These are phyloP conservation scores for Rhincodon typus DNA, from an alignment of 2,797 vertebrate genomes.

Conservation along the genomic window DNA sequence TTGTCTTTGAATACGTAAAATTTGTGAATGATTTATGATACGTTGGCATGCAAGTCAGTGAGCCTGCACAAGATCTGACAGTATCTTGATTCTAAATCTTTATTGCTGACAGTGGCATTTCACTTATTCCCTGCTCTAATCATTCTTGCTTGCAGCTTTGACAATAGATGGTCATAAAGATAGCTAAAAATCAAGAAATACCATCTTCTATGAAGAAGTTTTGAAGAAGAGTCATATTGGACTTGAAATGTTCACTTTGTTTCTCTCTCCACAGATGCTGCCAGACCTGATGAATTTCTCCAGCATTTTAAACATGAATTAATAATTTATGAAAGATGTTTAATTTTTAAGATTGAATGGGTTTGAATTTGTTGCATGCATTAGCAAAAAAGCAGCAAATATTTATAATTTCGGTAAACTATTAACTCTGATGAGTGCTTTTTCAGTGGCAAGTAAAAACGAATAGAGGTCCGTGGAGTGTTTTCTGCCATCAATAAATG, in stretches of 20 bases:
- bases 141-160: not conserved
- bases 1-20: not conserved
- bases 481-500: not conserved
- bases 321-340: not conserved
- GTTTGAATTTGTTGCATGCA: not conserved
- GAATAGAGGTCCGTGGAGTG: not conserved
- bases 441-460: not conserved
- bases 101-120: not conserved
- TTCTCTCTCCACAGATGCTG: too few relatives aligned
- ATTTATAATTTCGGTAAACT: not conserved
- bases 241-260: too few relatives aligned
- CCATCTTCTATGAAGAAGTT: not conserved
- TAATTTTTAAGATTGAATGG: not conserved
- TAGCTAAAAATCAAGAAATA: not conserved
- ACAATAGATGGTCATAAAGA: not conserved
- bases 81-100: not conserved
- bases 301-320: not conserved
- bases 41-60: too few relatives aligned
- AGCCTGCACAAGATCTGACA: not conserved
- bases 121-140: not conserved
- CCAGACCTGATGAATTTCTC: too few relatives aligned
- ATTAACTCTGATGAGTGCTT: not conserved
- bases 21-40: not conserved
- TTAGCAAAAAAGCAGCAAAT: not conserved
- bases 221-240: too few relatives aligned